phyloP scores from a whole-genome alignment of 2,888 invertebrate genomes.

The Orthonychiurus folsomi region DNA sequence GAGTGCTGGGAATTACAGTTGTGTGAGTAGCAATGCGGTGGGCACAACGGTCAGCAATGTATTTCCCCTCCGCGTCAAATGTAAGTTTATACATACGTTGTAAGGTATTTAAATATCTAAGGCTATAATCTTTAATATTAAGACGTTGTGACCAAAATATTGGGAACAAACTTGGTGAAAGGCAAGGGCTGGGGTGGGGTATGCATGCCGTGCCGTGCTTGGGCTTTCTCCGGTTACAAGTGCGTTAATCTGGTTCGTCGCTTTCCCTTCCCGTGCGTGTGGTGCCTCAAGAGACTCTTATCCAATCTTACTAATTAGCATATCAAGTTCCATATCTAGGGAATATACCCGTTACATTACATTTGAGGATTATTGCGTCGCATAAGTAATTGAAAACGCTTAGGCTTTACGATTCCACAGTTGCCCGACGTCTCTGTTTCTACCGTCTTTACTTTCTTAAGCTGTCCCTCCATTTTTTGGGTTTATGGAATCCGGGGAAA shows the following conservation, averaged over 20 bases:
- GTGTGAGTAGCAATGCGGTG: constrained; percentile 77
- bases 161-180: neutral
- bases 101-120: neutral
- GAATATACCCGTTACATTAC: neutral
- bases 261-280: neutral
- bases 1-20: constrained; percentile 77
- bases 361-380: neutral
- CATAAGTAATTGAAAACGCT: neutral
- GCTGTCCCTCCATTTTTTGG: too few relatives aligned
- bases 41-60: constrained; percentile 84
- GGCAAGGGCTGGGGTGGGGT: neutral
- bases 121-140: neutral
- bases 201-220: neutral
- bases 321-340: neutral
- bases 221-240: neutral
- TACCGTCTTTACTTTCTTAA: neutral
- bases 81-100: constrained; percentile 58
- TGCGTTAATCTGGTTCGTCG: neutral
- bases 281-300: neutral
- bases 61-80: constrained; percentile 73
- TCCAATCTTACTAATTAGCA: neutral
- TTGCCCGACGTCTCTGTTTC: neutral
- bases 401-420: neutral
- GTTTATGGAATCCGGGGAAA: too few relatives aligned
- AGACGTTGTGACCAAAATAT: neutral